Evolutionary conservation across 2,888 invertebrate genomes (phyloP).

Genomic region (Scaptomyza flava): DNA sequence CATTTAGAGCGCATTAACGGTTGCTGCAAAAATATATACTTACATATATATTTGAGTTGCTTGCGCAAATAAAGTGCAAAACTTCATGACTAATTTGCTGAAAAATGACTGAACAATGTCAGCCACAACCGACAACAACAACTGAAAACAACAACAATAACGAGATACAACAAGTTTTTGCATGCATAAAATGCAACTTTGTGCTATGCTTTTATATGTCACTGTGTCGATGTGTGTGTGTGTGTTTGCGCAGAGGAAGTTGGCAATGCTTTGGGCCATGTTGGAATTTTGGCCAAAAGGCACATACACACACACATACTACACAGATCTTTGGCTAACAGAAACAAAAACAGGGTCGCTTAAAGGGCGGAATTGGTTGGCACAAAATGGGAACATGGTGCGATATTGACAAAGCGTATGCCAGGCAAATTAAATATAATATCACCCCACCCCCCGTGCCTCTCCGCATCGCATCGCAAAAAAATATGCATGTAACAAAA

Average conservation of each 20-base stretch:
- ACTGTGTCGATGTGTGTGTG: slow-evolving; percentile 29
- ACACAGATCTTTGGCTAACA: slow-evolving; percentile 14
- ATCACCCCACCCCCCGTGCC: slow-evolving; percentile 14
- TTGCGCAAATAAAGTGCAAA: slow-evolving; percentile 56
- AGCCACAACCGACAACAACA: slow-evolving; percentile 27
- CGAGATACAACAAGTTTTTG: slow-evolving; percentile 40
- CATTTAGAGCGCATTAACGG: slow-evolving; percentile 41
- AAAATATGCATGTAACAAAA: background rate
- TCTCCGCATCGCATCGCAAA: background rate
- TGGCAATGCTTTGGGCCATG: slow-evolving; percentile 71
- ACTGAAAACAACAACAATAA: slow-evolving; percentile 11
- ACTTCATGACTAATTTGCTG: slow-evolving; percentile 71
- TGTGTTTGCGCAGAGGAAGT: slow-evolving; percentile 58
- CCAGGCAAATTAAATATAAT: slow-evolving; percentile 73
- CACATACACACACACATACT: slow-evolving; percentile 24
- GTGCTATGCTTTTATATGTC: slow-evolving; percentile 26
- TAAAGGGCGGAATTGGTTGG: background rate
- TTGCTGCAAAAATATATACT: background rate
- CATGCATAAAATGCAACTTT: slow-evolving; percentile 60
- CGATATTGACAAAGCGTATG: slow-evolving; percentile 77
- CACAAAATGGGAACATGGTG: slow-evolving; percentile 23
- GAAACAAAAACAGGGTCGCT: background rate
- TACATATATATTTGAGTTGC: slow-evolving; percentile 36
- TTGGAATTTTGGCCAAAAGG: slow-evolving; percentile 56
- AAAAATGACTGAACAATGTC: slow-evolving; percentile 65